phyloP scores from a whole-genome alignment of 1,140 invertebrate genomes.

The Temnothorax nylanderi region DNA sequence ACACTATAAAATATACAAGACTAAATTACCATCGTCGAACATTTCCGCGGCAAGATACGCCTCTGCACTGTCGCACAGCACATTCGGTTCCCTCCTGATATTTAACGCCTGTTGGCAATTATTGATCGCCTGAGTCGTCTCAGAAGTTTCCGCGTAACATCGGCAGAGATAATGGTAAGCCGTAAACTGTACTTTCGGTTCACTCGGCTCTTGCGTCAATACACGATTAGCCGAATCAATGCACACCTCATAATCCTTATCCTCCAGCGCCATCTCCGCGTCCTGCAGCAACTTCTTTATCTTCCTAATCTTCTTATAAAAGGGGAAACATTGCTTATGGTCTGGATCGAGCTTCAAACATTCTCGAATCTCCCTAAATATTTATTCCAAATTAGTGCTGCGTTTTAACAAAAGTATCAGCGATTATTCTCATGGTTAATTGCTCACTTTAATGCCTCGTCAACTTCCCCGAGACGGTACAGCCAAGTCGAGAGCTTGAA shows the following conservation, averaged over 20 bases:
- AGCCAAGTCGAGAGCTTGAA: slow-evolving; percentile 93
- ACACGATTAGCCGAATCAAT: slow-evolving; percentile 90
- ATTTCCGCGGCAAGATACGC: slow-evolving; percentile 96
- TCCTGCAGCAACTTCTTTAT: slow-evolving; percentile 94
- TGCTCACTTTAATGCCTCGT: slow-evolving; percentile 94
- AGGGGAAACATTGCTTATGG: slow-evolving; percentile 97
- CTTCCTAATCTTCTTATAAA: slow-evolving; percentile 99
- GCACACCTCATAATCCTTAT: slow-evolving; percentile 92
- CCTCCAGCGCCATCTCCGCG: slow-evolving; percentile 89
- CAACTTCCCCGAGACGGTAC: slow-evolving; percentile 96
- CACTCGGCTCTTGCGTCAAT: slow-evolving; percentile 89
- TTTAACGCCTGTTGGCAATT: slow-evolving; percentile 94
- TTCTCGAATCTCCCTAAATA: slow-evolving; percentile 94
- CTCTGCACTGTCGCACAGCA: slow-evolving; percentile 96
- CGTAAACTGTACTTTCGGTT: slow-evolving; percentile 90
- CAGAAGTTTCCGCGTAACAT: slow-evolving; percentile 87
- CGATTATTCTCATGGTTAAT: background rate
- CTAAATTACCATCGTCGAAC: slow-evolving; percentile 94
- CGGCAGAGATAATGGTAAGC: slow-evolving; percentile 91
- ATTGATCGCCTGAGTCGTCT: slow-evolving; percentile 88
- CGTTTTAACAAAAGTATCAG: background rate
- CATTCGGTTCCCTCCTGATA: slow-evolving; percentile 91
- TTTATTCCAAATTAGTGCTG: slow-evolving; percentile 12
- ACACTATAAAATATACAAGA: background rate
- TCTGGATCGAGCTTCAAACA: slow-evolving; percentile 99